Evolutionary conservation across 2,797 vertebrate species (phyloP).

Genomic region (Gephyroberyx darwinii): DNA sequence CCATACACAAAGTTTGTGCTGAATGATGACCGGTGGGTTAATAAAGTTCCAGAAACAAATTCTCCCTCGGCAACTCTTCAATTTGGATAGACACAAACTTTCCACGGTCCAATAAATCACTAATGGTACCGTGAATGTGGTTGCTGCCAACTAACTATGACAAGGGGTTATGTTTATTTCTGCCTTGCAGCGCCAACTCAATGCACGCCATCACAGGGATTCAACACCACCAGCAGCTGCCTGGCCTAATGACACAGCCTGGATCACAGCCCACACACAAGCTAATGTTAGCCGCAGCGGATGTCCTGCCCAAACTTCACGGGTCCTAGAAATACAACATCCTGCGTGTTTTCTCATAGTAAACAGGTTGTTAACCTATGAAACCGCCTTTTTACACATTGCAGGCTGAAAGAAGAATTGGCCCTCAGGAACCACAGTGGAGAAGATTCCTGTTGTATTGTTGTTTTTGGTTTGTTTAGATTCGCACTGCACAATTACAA

Average conservation of each 20-base stretch:
- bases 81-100: background rate
- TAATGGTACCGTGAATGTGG: background rate
- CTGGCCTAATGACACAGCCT: slow-evolving; percentile 15
- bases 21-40: too few species aligned
- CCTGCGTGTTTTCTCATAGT: background rate
- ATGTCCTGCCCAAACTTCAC: background rate
- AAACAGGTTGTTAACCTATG: background rate
- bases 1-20: too few species aligned
- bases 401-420: too few species aligned
- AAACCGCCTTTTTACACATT: too few species aligned
- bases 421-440: too few species aligned
- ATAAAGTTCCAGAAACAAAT: too few species aligned
- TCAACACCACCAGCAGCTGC: background rate
- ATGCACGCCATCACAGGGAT: background rate
- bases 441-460: too few species aligned
- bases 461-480: too few species aligned
- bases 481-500: too few species aligned
- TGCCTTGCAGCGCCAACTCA: background rate
- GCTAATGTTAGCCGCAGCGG: slow-evolving; percentile 4
- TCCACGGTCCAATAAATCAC: background rate
- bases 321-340: too few species aligned
- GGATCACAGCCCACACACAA: slow-evolving; percentile 26
- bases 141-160: background rate
- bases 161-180: background rate
- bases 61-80: background rate